Conservation (phyloP, 2,797 vertebrate genomes). For the Eulemur mongoz region DNA sequence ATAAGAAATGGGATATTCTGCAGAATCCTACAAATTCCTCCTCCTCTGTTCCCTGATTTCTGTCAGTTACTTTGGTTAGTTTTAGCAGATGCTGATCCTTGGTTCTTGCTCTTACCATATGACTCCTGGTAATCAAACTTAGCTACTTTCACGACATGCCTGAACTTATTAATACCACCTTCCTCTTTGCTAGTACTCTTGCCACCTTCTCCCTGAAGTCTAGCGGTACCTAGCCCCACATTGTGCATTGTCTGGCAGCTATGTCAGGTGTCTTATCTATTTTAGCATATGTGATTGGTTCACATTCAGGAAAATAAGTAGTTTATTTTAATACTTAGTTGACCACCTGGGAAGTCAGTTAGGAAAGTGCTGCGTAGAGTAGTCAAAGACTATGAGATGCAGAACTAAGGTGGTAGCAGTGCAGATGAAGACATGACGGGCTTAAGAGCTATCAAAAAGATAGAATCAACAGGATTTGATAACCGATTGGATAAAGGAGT, state of each 20-base stretch:
- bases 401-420: neutral
- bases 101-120: neutral
- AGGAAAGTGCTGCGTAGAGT: neutral
- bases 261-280: neutral
- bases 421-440: neutral
- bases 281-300: neutral
- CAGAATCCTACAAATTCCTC: neutral
- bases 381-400: neutral
- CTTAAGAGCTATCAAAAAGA: neutral
- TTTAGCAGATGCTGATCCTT: neutral
- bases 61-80: neutral
- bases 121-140: neutral
- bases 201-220: neutral
- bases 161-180: neutral
- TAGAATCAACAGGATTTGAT: neutral
- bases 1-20: neutral
- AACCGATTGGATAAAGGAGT: neutral
- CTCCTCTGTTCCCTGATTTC: neutral
- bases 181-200: neutral
- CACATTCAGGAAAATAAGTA: slow-evolving; percentile 12
- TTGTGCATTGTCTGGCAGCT: neutral
- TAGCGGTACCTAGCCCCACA: neutral
- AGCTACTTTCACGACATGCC: neutral
- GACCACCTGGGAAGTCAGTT: neutral
- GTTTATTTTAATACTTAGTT: slow-evolving; percentile 24